phyloP scores from a whole-genome alignment of 2,113 vertebrate species.

The Circaetus cinerascens region DNA sequence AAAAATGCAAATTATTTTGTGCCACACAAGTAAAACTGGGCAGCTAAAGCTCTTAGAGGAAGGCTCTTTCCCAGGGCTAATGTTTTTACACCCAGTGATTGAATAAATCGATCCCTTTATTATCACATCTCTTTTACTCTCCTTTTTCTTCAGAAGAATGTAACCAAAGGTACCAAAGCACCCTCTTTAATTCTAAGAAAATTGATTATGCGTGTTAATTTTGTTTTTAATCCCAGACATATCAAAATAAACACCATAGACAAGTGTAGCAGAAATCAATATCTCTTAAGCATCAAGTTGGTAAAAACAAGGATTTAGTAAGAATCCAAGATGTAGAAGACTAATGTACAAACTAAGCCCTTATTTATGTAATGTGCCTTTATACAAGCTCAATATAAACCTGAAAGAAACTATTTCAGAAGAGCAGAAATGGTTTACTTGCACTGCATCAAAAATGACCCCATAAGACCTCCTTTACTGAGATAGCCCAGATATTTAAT shows the following conservation, averaged over 20 bases:
- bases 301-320: conserved; percentile 77
- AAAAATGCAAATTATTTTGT: conserved; percentile 81
- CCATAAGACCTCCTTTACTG: conserved; percentile 56
- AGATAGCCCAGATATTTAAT: conserved; percentile 63
- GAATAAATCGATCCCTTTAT: conserved; percentile 77
- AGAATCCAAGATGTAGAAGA: conserved; percentile 71
- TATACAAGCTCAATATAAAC: conserved; percentile 62
- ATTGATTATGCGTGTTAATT: conserved; percentile 78
- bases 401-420: conserved; percentile 68
- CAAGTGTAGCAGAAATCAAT: conserved; percentile 72
- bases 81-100: conserved; percentile 72
- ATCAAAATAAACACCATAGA: conserved; percentile 75
- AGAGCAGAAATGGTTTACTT: conserved; percentile 65
- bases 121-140: conserved; percentile 55
- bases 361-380: conserved; percentile 71
- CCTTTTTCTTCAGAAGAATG: conserved; percentile 56
- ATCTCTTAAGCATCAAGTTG: conserved; percentile 66
- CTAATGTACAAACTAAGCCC: conserved; percentile 73
- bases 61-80: conserved; percentile 75
- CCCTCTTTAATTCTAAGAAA: conserved; percentile 60
- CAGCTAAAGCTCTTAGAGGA: conserved; percentile 73
- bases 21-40: conserved; percentile 60
- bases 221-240: conserved; percentile 75
- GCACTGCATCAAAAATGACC: conserved; percentile 70
- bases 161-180: conserved; percentile 31